Percentiles rank a stretch among this genome's conserved stretches.
Conservation (phyloP, 1,140 invertebrate species). For the Scaptomyza hsui region DNA sequence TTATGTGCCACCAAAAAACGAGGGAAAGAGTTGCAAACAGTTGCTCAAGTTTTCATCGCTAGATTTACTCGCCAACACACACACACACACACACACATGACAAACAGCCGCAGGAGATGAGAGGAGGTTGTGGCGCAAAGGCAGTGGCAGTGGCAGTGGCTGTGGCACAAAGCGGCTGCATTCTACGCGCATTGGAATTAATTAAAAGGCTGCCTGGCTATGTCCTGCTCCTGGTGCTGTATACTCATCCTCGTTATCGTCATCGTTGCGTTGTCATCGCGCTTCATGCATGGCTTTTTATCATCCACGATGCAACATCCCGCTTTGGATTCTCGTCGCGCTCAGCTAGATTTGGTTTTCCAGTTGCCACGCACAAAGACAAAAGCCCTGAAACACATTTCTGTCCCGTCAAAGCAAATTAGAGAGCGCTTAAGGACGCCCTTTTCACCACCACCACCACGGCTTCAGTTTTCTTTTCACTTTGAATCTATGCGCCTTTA, state of each 20-base stretch:
- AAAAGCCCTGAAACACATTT: slow-evolving; percentile 70
- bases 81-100: not conserved
- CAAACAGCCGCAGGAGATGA: slow-evolving; percentile 9
- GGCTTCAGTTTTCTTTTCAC: not conserved
- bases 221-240: slow-evolving; percentile 4
- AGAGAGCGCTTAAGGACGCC: slow-evolving; percentile 55
- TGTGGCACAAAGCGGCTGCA: slow-evolving; percentile 56
- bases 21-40: slow-evolving; percentile 42
- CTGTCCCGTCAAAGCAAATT: slow-evolving; percentile 72
- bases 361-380: slow-evolving; percentile 73
- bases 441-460: not conserved
- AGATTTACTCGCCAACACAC: slow-evolving; percentile 19
- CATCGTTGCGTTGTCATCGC: slow-evolving; percentile 8
- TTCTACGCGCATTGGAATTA: slow-evolving; percentile 63
- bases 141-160: not conserved
- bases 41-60: slow-evolving; percentile 39
- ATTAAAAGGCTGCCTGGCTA: slow-evolving; percentile 64
- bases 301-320: slow-evolving; percentile 24
- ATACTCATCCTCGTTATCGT: slow-evolving; percentile 18
- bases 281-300: not conserved
- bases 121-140: not conserved
- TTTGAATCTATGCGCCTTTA: slow-evolving; percentile 58
- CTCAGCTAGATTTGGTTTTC: slow-evolving; percentile 61
- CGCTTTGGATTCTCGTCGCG: slow-evolving; percentile 49
- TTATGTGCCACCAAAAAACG: slow-evolving; percentile 45